Evolutionary conservation across 2,113 vertebrate genomes (phyloP), one percentile per base, ranked within the genome.

Genomic region (Halichoerus grypus): DNA sequence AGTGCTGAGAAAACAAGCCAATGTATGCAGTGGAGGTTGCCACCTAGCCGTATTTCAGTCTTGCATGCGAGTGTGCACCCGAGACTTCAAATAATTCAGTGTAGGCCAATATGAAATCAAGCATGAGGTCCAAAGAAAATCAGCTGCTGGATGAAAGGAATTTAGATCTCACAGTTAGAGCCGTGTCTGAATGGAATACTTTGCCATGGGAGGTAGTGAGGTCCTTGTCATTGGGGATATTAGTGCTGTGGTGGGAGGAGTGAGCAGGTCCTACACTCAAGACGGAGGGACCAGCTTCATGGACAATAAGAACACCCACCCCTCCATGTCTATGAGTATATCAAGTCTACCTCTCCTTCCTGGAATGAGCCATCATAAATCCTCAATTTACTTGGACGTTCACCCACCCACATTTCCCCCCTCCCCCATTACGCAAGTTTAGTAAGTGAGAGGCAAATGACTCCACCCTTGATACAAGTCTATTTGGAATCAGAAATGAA

Each of bases 1-100:
- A 82, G 67, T 83, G 72, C 92, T 82, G 94, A 97, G 94, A 96
- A 98, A 97, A 97, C 85, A 97, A 96, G 77, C 1, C 61, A 46
- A 21, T 61, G n/a, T 51, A 57, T 36, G 65, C 8, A 76, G 76
- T 51, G 59, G 67, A 97, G 88, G 49, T 88, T 89, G 69, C 65
- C 76, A 65, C 42, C 36, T 46, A 16, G 55, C 49, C 4, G 1
- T n/a, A 61, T 86, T 84, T 96, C 61, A 46, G 16, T n/a, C 59
- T 82, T 71, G 16, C 31, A 14, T 36, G 36, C 6, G 77, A 77
- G 57, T 65, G 31, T 74, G 65, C 31, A 97, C 53, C 84, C 90
- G 53, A 94, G 46, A 90, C 65, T 95, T 85, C 39, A 95, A 92
- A 97, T 95, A 95, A 94, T 55, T 42, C 46, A 24, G 16, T 28